These are phyloP conservation scores for Halichondria panicea DNA, from an alignment of 37 sponge, comb jelly and placozoan genomes.

Conservation along the genomic window DNA sequence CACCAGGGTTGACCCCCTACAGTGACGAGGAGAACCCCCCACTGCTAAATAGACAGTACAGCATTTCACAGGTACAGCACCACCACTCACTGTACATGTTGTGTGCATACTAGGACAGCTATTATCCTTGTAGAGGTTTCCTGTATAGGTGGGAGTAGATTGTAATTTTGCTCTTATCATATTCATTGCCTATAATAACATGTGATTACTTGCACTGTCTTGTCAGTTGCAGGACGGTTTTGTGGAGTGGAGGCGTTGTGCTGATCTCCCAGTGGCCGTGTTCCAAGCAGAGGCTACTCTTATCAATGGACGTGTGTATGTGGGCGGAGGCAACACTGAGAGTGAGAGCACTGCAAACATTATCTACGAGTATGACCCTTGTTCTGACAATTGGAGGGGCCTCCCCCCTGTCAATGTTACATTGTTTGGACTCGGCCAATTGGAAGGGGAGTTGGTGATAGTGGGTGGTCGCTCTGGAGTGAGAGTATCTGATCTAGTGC, in stretches of 20 bases:
- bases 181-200: neutral
- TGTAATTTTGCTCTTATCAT: too few species aligned
- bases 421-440: conserved; percentile 28
- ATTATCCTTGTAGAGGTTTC: too few species aligned
- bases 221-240: conserved; percentile 3
- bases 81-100: too few species aligned
- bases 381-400: conserved; percentile 8
- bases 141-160: too few species aligned
- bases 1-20: too few species aligned
- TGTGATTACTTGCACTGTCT: neutral
- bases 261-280: conserved; percentile 43
- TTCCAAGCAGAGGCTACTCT: conserved; percentile 28
- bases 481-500: neutral
- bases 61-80: too few species aligned
- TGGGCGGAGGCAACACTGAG: conserved; percentile 41
- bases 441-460: conserved; percentile 27
- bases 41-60: too few species aligned
- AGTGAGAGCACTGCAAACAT: neutral
- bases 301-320: conserved; percentile 24
- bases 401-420: conserved; percentile 7
- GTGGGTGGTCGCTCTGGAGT: conserved; percentile 21
- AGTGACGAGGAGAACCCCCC: too few species aligned
- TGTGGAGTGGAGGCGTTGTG: conserved; percentile 25
- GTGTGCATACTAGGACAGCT: too few species aligned
- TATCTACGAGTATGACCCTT: conserved; percentile 29